Percentiles rank a stretch among this genome's conserved stretches.
Evolutionary conservation across 2,113 vertebrate genomes (phyloP).

Genomic region (Pseudolaguvia tuberculata): DNA sequence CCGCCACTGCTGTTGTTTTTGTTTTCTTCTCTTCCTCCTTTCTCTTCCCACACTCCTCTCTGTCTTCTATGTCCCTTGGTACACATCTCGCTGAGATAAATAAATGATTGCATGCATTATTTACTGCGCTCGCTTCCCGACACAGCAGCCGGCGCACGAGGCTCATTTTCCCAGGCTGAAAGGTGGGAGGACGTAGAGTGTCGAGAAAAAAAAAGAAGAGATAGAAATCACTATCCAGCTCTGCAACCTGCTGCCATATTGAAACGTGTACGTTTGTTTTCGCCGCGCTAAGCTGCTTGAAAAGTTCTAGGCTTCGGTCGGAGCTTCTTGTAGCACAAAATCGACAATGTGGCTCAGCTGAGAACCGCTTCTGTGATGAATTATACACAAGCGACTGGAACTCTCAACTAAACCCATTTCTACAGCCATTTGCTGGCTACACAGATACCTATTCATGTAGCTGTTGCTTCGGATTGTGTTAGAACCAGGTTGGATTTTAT

Average conservation of each 20-base stretch:
- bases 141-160: slow-evolving; percentile 33
- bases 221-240: slow-evolving; percentile 26
- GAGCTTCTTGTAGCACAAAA: slow-evolving; percentile 3
- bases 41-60: slow-evolving; percentile 27
- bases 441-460: slow-evolving; percentile 53
- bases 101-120: slow-evolving; percentile 53
- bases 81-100: slow-evolving; percentile 48
- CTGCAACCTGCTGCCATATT: slow-evolving; percentile 30
- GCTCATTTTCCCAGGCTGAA: slow-evolving; percentile 39
- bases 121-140: slow-evolving; percentile 35
- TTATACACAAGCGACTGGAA: slow-evolving; percentile 21
- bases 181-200: neutral
- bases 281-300: slow-evolving; percentile 23
- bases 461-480: slow-evolving; percentile 53
- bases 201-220: neutral
- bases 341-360: slow-evolving; percentile 3
- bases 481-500: slow-evolving; percentile 53
- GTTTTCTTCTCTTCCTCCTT: slow-evolving; percentile 34
- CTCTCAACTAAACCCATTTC: slow-evolving; percentile 24
- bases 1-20: slow-evolving; percentile 20
- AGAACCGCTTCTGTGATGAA: slow-evolving; percentile 19
- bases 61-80: slow-evolving; percentile 42
- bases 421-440: slow-evolving; percentile 15
- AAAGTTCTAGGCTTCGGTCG: slow-evolving; percentile 2
- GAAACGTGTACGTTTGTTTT: slow-evolving; percentile 31